Evolutionary conservation across 2,797 vertebrate genomes (phyloP).

Genomic region (Phrynocephalus vlangalii): DNA sequence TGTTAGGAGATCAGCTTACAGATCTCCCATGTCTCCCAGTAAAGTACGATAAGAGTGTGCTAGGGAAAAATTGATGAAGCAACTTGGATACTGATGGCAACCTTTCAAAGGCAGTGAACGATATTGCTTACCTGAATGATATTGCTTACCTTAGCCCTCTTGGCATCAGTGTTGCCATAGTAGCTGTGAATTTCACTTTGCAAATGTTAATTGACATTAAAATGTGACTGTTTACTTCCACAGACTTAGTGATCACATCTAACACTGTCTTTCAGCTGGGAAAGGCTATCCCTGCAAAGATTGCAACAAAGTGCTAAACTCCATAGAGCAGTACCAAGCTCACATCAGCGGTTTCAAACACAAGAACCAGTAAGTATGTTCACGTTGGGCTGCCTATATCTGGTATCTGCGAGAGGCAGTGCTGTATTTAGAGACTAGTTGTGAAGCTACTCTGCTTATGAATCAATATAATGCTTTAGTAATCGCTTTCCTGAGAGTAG

Average conservation of each 20-base stretch:
- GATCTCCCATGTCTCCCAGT: background rate
- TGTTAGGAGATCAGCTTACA: background rate
- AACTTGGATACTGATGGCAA: background rate
- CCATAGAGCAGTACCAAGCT: conserved; percentile 97
- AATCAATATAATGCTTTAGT: background rate
- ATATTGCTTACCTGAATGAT: background rate
- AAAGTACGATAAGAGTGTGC: background rate
- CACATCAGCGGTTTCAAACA: conserved; percentile 98
- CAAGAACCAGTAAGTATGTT: conserved; percentile 93
- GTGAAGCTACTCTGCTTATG: too few relatives aligned
- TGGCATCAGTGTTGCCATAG: background rate
- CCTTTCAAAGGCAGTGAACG: background rate
- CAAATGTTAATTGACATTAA: conserved; percentile 11
- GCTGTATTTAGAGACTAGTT: background rate
- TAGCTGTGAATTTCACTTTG: background rate
- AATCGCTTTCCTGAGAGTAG: background rate
- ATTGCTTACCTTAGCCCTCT: background rate
- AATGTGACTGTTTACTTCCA: conserved; percentile 24
- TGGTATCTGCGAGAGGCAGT: background rate
- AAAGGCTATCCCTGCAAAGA: conserved; percentile 92
- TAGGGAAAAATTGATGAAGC: background rate
- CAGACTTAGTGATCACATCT: conserved; percentile 53
- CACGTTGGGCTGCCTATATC: conserved; percentile 27
- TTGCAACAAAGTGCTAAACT: conserved; percentile 96
- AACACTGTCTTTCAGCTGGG: conserved; percentile 83